Base-by-base conservation (phyloP, 2,888 invertebrate species). In the Diabrotica balteata region DNA sequence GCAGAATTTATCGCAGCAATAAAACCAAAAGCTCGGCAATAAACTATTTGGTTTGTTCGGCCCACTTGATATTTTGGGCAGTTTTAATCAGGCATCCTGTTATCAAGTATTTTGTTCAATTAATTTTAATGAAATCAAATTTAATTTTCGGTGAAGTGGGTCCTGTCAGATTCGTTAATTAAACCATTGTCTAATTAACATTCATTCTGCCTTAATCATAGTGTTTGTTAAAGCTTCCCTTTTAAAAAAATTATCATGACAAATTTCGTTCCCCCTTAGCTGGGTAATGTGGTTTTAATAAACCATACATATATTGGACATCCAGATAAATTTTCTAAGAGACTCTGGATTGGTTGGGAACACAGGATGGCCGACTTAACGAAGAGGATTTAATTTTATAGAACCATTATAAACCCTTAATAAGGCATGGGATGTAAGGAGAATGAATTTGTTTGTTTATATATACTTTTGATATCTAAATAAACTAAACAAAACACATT, bases 101-200 rank as follows among this genome's bases (percentile, higher is more conserved):
- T 69, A 69, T 60, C 64, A 63, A 69, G 64, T 64, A 64, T 68
- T 72, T 76, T 72, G 74, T 73, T 74, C 76, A 75, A 75, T 76
- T 75, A 74, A 72, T 72, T 72, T 73, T 75, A 76, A 76, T 76
- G 70, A 67, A 76, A 75, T 73, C 74, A 75, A 70, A 66, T 67
- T 67, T 69, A 69, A 68, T 70, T 71, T 73, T 68, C 63, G 66
- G 63, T 71, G 69, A 73, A 75, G 73, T 73, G 74, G 76, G 71
- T 68, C 67, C 64, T 68, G 76, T 72, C 75, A 76, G 76, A 74
- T 76, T 76, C 65, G 67, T 71, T 71, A 71, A 71, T 71, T 71
- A 70, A 62, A 52, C 58, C 59, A 67, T 70, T 64, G 70, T 64
- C 64, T 69, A 69, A 68, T 68, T 66, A 68, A 61, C 52, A 53